These are phyloP conservation scores for Machimus rusticus DNA, from an alignment of 2,888 invertebrate genomes.

Conservation along the genomic window DNA sequence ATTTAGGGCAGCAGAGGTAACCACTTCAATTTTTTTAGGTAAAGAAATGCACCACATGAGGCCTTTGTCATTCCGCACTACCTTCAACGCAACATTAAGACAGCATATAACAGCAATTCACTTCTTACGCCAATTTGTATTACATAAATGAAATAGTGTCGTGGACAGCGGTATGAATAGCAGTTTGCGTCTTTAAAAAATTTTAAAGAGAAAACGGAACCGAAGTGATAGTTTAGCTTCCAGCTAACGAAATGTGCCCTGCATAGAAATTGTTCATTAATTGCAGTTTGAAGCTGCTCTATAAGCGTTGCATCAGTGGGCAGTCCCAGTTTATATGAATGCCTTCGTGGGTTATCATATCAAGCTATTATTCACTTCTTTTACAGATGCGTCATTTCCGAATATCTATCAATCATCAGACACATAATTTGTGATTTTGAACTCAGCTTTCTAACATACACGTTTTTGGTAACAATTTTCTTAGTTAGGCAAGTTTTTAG, in stretches of 20 bases:
- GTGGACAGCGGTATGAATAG: not conserved
- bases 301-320: not conserved
- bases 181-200: not conserved
- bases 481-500: not conserved
- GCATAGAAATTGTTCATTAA: conserved; percentile 16
- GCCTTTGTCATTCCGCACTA: not conserved
- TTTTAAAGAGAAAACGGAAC: not conserved
- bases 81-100: not conserved
- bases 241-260: not conserved
- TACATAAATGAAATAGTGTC: not conserved
- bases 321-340: not conserved
- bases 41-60: not conserved
- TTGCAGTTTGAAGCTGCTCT: not conserved
- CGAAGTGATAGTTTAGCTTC: not conserved
- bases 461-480: not conserved
- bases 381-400: not conserved
- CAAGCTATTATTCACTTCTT: not conserved
- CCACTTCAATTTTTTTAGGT: not conserved
- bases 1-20: not conserved
- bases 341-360: not conserved
- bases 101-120: not conserved
- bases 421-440: not conserved
- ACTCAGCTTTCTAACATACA: not conserved
- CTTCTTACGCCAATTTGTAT: not conserved
- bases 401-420: not conserved